Percentiles rank a stretch among this genome's conserved stretches.
These are phyloP conservation scores for Pluvianellus socialis DNA, from an alignment of 2,113 vertebrate species.

Conservation along the genomic window DNA sequence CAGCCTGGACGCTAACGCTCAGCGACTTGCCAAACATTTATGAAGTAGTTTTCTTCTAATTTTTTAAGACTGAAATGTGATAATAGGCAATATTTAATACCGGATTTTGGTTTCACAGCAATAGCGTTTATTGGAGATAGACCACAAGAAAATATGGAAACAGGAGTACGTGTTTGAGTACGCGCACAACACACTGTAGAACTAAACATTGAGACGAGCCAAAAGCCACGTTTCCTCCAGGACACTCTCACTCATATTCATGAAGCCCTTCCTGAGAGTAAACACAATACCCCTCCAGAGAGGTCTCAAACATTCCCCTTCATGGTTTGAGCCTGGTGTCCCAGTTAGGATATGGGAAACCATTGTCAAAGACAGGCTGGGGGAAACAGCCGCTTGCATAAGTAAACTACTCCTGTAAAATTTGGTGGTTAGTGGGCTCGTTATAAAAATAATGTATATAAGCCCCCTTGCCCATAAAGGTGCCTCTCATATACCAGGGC, in stretches of 20 bases:
- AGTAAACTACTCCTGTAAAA: slow-evolving; percentile 23
- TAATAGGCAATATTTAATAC: not conserved
- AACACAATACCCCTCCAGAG: slow-evolving; percentile 63
- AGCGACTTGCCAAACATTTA: not conserved
- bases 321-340: slow-evolving; percentile 36
- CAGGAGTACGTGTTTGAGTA: slow-evolving; percentile 7
- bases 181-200: not conserved
- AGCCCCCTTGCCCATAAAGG: slow-evolving; percentile 49
- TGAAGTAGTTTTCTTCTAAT: not conserved
- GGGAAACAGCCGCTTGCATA: slow-evolving; percentile 18
- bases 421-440: slow-evolving; percentile 3
- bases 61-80: not conserved
- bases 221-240: slow-evolving; percentile 35
- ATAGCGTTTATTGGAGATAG: not conserved
- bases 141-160: slow-evolving; percentile 34
- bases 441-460: slow-evolving; percentile 22
- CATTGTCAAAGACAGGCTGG: slow-evolving; percentile 43
- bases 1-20: not conserved
- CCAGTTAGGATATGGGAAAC: slow-evolving; percentile 64
- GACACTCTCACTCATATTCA: not conserved
- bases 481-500: slow-evolving; percentile 19
- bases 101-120: not conserved
- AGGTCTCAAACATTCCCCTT: slow-evolving; percentile 43
- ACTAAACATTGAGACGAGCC: not conserved
- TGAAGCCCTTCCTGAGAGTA: slow-evolving; percentile 42